Conservation (phyloP, 92 coral and sea anemone species). For the Palythoa heliodiscus region DNA sequence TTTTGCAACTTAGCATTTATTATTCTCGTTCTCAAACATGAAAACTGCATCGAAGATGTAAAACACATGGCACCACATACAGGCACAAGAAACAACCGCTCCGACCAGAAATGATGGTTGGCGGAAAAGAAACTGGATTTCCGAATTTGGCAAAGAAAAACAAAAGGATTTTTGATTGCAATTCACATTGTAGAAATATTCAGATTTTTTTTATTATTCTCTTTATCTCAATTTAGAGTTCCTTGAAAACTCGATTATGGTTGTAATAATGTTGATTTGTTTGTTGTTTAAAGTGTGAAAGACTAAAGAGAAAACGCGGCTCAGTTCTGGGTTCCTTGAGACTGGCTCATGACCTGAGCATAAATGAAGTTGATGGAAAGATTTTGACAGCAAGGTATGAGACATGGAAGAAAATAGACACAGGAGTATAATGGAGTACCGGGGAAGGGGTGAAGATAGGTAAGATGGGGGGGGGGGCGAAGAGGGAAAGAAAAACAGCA, state of each 20-base stretch:
- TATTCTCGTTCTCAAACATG: no score
- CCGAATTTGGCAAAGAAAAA: no score
- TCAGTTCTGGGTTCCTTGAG: conserved; percentile 88
- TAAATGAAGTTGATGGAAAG: conserved; percentile 93
- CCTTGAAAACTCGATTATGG: neutral
- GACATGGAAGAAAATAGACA: neutral
- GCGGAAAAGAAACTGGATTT: no score
- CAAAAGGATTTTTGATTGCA: no score
- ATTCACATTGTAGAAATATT: no score
- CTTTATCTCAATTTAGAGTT: neutral
- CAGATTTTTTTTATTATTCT: no score
- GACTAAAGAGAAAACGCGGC: conserved; percentile 79
- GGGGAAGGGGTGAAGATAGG: neutral
- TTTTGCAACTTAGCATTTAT: no score
- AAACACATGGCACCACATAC: no score
- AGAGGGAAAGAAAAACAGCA: neutral
- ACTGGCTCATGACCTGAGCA: conserved; percentile 89
- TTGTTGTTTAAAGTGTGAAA: conserved; percentile 76
- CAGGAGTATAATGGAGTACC: neutral
- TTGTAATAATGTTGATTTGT: neutral
- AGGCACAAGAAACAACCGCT: no score
- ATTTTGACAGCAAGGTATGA: conserved; percentile 88
- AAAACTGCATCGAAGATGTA: no score
- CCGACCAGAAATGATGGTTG: no score
- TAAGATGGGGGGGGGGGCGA: neutral